Evolutionary conservation across 92 coral and sea anemone species (phyloP), one percentile per base, ranked within the genome.

Genomic region (Porites cylindrica): DNA sequence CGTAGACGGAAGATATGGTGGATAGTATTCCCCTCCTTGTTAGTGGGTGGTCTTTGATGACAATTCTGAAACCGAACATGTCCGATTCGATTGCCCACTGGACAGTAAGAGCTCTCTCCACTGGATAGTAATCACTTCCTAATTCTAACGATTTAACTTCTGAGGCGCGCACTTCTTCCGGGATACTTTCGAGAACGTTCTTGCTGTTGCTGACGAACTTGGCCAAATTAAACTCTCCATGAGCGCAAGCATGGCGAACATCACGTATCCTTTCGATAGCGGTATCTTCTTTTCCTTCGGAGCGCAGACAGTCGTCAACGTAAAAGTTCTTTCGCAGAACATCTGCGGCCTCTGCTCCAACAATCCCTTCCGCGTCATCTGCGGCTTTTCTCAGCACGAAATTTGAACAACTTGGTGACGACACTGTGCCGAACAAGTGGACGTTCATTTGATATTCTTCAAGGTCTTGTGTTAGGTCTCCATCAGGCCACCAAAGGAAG

Each of bases 371-470:
- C 2, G 54, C 52, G 14, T 82, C 79, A 9, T 82, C 23, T 4
- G 79, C 78, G 4, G 38, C 77, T 18, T 18, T 70, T 1, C 6
- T n/a, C 2, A 70, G 9, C 2, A 59, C 79, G 19, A 53, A 82
- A 26, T 82, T 82, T 3, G 86, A 51, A 19, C 85, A 81, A 16
- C 77, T 51, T n/a, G 66, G 85, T 38, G 60, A 84, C 0, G 80
- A 84, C 19, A 75, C 59, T 2, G 74, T 66, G 18, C 88, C 88
- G 51, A 75, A 75, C 52, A 84, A 71, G 50, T 84, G 73, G 20
- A 83, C 81, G 32, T 84, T 62, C 82, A 84, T 84, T 38, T 74
- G 88, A 5, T 83, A 83, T 4, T 84, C 81, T 26, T 75, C 58
- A 4, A 75, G 72, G 38, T 76, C 66, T 19, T 26, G 16, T 8